Evolutionary conservation across 2,888 invertebrate species (phyloP).

Genomic region (Zonitis immaculata): DNA sequence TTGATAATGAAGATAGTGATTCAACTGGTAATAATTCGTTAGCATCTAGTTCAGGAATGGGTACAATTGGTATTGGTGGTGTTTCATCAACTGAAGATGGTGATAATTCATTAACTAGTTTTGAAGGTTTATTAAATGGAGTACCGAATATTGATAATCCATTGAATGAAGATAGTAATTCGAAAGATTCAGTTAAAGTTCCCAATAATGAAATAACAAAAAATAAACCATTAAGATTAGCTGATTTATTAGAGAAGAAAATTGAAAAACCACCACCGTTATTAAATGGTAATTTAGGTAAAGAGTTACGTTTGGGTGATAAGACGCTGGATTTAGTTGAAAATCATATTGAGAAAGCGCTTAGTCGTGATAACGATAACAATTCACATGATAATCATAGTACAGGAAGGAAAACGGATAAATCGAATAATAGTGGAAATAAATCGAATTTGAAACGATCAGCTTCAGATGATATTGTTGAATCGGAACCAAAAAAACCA

Average conservation of each 20-base stretch:
- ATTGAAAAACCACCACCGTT: slow-evolving; percentile 56
- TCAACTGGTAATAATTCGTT: slow-evolving; percentile 54
- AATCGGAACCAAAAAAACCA: slow-evolving; percentile 49
- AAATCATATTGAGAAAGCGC: slow-evolving; percentile 55
- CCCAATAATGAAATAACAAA: slow-evolving; percentile 35
- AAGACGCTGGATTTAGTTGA: slow-evolving; percentile 56
- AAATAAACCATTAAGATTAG: slow-evolving; percentile 70
- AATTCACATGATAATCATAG: slow-evolving; percentile 22
- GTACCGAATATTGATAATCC: slow-evolving; percentile 54
- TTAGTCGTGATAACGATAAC: slow-evolving; percentile 38
- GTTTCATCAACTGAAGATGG: slow-evolving; percentile 53
- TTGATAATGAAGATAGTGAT: slow-evolving; percentile 49
- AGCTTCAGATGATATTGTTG: slow-evolving; percentile 45
- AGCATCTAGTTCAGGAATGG: slow-evolving; percentile 55
- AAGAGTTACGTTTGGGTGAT: slow-evolving; percentile 56
- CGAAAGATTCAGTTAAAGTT: slow-evolving; percentile 48
- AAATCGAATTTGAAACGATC: slow-evolving; percentile 45
- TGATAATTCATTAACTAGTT: slow-evolving; percentile 58
- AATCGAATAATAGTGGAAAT: slow-evolving; percentile 34
- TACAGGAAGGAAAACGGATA: slow-evolving; percentile 6
- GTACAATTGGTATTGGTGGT: slow-evolving; percentile 48
- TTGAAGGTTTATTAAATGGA: slow-evolving; percentile 60
- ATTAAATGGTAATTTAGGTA: slow-evolving; percentile 56
- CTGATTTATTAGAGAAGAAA: slow-evolving; percentile 78
- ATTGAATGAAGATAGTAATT: slow-evolving; percentile 52